phyloP scores from a whole-genome alignment of 64 coral and sea anemone species.

The Dendronephthya gigantea region DNA sequence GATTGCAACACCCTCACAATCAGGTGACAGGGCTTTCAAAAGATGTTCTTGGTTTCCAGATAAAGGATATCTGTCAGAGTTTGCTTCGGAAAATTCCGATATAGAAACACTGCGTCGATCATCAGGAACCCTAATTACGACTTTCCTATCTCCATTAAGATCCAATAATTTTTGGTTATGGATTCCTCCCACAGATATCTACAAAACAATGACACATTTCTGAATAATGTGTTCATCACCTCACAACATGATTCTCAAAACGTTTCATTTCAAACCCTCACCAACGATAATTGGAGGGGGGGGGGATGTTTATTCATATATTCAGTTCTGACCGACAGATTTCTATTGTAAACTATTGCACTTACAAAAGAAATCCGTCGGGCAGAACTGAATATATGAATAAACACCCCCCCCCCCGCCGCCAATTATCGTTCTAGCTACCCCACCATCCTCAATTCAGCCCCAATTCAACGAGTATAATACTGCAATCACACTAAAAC shows the following conservation, averaged over 20 bases:
- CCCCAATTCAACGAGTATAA: neutral
- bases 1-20: constrained; percentile 1
- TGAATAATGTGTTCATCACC: too few relatives aligned
- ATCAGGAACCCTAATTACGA: neutral
- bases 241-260: too few relatives aligned
- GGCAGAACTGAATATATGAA: too few relatives aligned
- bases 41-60: neutral
- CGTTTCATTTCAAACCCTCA: too few relatives aligned
- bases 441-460: too few relatives aligned
- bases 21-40: neutral
- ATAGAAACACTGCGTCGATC: neutral
- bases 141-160: neutral
- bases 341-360: too few relatives aligned
- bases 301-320: too few relatives aligned
- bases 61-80: neutral
- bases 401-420: too few relatives aligned
- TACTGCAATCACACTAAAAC: neutral
- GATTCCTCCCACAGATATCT: neutral
- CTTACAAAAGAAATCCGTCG: too few relatives aligned
- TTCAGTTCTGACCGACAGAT: too few relatives aligned
- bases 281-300: too few relatives aligned
- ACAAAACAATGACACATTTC: neutral
- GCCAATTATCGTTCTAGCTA: too few relatives aligned
- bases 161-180: neutral
- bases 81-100: neutral